Percentiles rank a stretch among this genome's conserved stretches.
phyloP scores from a whole-genome alignment of 2,888 invertebrate genomes.

The Habroteleia sp. region DNA sequence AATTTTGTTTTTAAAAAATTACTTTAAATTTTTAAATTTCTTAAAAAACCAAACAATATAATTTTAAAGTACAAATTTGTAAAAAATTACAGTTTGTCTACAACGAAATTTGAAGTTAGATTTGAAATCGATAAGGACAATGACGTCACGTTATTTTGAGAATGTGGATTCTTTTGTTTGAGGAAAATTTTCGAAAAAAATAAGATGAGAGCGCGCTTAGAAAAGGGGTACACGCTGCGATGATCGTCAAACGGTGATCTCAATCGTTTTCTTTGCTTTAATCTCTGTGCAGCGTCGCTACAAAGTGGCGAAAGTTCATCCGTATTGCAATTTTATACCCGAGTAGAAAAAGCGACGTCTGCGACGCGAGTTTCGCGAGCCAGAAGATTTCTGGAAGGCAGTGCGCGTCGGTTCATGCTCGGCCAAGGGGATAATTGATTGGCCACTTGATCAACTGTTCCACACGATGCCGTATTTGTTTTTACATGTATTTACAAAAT shows the following conservation, averaged over 20 bases:
- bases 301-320: slow-evolving; percentile 60
- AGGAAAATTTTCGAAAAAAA: not conserved
- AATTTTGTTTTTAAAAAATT: too few relatives aligned
- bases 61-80: too few relatives aligned
- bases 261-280: slow-evolving; percentile 63
- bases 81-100: too few relatives aligned
- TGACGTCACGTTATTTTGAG: too few relatives aligned
- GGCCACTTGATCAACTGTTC: slow-evolving; percentile 71
- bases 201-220: not conserved
- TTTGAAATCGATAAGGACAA: too few relatives aligned
- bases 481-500: slow-evolving; percentile 32
- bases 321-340: slow-evolving; percentile 69
- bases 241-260: slow-evolving; percentile 66
- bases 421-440: slow-evolving; percentile 78
- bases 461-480: slow-evolving; percentile 55
- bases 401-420: slow-evolving; percentile 71
- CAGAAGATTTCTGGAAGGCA: slow-evolving; percentile 63
- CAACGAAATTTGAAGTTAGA: too few relatives aligned
- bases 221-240: slow-evolving; percentile 67
- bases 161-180: not conserved
- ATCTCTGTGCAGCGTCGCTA: slow-evolving; percentile 41
- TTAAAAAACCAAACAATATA: too few relatives aligned
- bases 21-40: too few relatives aligned
- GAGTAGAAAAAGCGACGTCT: slow-evolving; percentile 67
- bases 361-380: slow-evolving; percentile 59